phyloP scores from a whole-genome alignment of 1,140 invertebrate species.

The Saccostrea cuccullata region DNA sequence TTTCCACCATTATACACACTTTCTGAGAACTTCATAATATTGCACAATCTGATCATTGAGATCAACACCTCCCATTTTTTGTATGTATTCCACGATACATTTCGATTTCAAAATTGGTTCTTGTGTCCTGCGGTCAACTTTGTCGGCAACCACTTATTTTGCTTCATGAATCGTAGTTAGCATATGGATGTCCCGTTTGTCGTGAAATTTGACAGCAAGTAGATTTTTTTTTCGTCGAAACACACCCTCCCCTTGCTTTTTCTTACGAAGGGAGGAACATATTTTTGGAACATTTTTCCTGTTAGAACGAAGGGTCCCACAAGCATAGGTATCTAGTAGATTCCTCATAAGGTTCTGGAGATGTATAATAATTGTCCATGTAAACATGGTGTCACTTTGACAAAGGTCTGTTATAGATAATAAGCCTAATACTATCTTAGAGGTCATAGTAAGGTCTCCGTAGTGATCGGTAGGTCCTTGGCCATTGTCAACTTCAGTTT shows the following conservation, averaged over 20 bases:
- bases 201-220: constrained; percentile 40
- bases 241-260: constrained; percentile 6
- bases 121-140: constrained; percentile 23
- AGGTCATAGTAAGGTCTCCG: not conserved
- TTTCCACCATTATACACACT: too few relatives aligned
- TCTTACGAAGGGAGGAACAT: not conserved
- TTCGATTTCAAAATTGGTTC: constrained; percentile 31
- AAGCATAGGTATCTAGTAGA: constrained; percentile 43
- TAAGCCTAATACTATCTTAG: constrained; percentile 36
- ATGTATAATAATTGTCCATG: constrained; percentile 45
- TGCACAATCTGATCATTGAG: constrained; percentile 37
- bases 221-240: constrained; percentile 32
- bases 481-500: not conserved
- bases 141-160: constrained; percentile 12
- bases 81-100: constrained; percentile 29
- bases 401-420: not conserved
- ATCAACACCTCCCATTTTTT: constrained; percentile 54
- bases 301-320: constrained; percentile 53
- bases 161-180: constrained; percentile 52
- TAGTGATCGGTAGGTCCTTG: too few relatives aligned
- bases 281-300: constrained; percentile 42
- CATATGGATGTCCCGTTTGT: constrained; percentile 57
- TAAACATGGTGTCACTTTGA: constrained; percentile 38
- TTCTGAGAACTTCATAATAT: not conserved
- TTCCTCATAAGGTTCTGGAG: not conserved